Base-by-base conservation (phyloP, 2,113 vertebrate species). In the Triplophysa siluroides region DNA sequence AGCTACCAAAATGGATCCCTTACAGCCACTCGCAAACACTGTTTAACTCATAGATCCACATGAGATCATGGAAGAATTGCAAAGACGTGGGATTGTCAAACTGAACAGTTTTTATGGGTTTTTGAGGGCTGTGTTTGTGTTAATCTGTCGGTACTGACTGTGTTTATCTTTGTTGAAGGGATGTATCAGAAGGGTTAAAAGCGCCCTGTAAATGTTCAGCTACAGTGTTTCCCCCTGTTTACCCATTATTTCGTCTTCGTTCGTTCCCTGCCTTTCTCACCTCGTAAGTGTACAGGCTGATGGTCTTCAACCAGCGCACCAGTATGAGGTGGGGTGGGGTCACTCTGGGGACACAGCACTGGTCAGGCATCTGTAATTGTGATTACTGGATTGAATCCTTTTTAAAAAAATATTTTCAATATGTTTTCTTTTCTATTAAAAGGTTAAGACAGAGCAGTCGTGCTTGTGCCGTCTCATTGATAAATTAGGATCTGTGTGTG, bases 391-490 rank as follows among this genome's bases (percentile, higher is more conserved):
- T 89, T 82, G 86, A 81, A 87, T 89, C 87, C 90, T 89, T 91
- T 84, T 83, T 47, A 61, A 26, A 89, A 90, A 62, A 80, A 83
- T 87, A 90, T 92, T 93, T 93, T 89, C 82, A 86, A 87, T 90
- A 88, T 89, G 90, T 78, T 80, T 91, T 90, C 66, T 85, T 89
- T 89, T 85, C 33, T 86, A 88, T 85, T 92, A 93, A 92, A 92
- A 90, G 88, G 85, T 80, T 89, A 91, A 88, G 87, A 58, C 33
- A 78, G 84, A 83, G 81, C 84, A 88, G 43, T 60, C 60, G 26
- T 68, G 21, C 23, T 18, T 47, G 33, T 43, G 67, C 11, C 7
- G 29, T 60, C 19, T 72, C 10, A 2, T 18, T 38, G 12, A 60
- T 73, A 23, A 23, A 23, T 60, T 60, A 3, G 6, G 6, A 38